Conservation (phyloP, 1,140 invertebrate species). For the Kradibia gibbosae region DNA sequence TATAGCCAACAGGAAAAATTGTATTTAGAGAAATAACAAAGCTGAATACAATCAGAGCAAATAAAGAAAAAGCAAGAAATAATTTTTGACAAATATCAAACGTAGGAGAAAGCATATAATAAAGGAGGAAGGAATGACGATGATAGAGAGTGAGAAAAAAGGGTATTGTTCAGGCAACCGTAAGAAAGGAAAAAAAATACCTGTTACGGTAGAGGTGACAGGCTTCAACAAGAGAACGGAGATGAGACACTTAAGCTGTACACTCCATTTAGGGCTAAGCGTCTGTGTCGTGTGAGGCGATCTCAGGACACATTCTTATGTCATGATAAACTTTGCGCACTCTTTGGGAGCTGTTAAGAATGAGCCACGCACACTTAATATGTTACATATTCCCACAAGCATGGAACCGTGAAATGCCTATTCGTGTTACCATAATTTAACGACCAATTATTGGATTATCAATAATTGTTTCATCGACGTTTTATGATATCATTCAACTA, state of each 20-base stretch:
- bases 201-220: no score
- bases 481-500: not conserved
- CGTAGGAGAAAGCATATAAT: not conserved
- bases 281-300: conserved; percentile 47
- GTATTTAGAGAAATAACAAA: not conserved
- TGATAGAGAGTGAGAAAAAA: not conserved
- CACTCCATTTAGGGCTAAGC: conserved; percentile 38
- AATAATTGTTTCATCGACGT: not conserved
- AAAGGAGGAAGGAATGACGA: not conserved
- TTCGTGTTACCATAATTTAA: conserved; percentile 13
- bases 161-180: not conserved
- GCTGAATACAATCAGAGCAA: not conserved
- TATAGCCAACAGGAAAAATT: not conserved
- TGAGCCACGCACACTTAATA: conserved; percentile 1
- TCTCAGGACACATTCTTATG: conserved; percentile 36
- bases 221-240: not conserved
- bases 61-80: not conserved
- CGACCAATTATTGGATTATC: conserved; percentile 1
- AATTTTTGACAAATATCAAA: not conserved
- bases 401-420: not conserved
- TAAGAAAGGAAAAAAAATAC: conserved; percentile 16
- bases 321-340: conserved; percentile 43
- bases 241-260: conserved; percentile 53
- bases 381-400: no score
- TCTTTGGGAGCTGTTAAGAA: not conserved